Conservation (phyloP, 2,888 invertebrate genomes). For the Pimpla rufipes region DNA sequence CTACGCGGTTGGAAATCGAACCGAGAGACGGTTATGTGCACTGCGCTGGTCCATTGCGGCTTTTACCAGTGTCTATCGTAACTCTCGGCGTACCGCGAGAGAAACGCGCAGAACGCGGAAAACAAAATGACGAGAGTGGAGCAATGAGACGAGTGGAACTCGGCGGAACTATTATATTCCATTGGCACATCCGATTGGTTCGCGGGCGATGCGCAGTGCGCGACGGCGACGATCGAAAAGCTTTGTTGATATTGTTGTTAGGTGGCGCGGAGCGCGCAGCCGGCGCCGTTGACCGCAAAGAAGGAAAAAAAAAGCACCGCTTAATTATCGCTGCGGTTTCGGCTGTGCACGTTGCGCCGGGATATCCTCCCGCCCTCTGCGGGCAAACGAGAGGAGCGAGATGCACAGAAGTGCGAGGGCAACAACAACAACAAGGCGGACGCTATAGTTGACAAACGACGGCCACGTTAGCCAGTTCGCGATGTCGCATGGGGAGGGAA, state of each 20-base stretch:
- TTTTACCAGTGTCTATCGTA: constrained; percentile 9
- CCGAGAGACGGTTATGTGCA: background rate
- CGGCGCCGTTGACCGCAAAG: constrained; percentile 82
- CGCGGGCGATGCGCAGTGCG: background rate
- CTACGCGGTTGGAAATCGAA: constrained; percentile 18
- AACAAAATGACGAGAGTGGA: constrained; percentile 8
- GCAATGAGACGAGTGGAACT: background rate
- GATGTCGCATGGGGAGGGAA: constrained; percentile 33
- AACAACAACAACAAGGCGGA: constrained; percentile 42
- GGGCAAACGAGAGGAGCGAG: constrained; percentile 41
- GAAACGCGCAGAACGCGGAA: background rate
- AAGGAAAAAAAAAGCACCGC: constrained; percentile 81
- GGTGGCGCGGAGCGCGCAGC: constrained; percentile 72
- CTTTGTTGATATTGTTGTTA: constrained; percentile 37
- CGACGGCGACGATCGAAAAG: constrained; percentile 3
- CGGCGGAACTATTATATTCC: too few relatives aligned
- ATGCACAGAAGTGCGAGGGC: constrained; percentile 41
- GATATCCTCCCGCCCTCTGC: constrained; percentile 4
- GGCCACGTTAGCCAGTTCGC: constrained; percentile 47
- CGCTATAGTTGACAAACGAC: constrained; percentile 24
- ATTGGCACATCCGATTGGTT: background rate
- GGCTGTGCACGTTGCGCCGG: constrained; percentile 71
- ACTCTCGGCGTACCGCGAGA: constrained; percentile 9
- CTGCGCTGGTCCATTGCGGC: constrained; percentile 3
- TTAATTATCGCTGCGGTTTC: constrained; percentile 84